A percentile compares a stretch with the other conserved stretches of the same genome.
phyloP scores from a whole-genome alignment of 2,113 vertebrate genomes.

The Machaerirhynchus nigripectus region DNA sequence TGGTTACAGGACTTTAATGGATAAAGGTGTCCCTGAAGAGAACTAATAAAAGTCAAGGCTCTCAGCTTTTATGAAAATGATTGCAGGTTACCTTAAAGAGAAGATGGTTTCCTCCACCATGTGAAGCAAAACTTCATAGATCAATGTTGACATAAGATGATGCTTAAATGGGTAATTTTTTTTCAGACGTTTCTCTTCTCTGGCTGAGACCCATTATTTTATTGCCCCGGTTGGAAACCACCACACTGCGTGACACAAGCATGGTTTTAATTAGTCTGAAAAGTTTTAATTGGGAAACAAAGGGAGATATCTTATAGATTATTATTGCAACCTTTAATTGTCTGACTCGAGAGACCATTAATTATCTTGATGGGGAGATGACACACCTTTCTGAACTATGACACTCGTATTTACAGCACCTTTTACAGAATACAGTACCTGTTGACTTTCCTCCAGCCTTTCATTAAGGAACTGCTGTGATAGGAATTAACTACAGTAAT shows the following conservation, averaged over 20 bases:
- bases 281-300: constrained; percentile 65
- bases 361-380: constrained; percentile 56
- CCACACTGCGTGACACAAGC: constrained; percentile 36
- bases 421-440: constrained; percentile 55
- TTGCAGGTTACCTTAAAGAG: constrained; percentile 11
- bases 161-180: constrained; percentile 37
- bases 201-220: constrained; percentile 21
- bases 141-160: background rate
- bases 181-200: constrained; percentile 40
- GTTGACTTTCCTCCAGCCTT: constrained; percentile 66
- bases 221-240: constrained; percentile 10
- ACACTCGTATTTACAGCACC: constrained; percentile 28
- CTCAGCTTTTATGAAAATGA: background rate
- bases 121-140: background rate
- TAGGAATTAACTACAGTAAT: constrained; percentile 63
- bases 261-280: constrained; percentile 62
- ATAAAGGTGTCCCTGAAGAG: background rate
- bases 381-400: constrained; percentile 54
- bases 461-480: constrained; percentile 76
- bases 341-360: constrained; percentile 46
- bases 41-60: background rate
- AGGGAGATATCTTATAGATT: constrained; percentile 48
- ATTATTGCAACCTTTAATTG: constrained; percentile 63
- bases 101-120: background rate
- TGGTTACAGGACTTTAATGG: background rate